phyloP scores from a whole-genome alignment of 2,888 invertebrate genomes.

The Falcaria lacertinaria region DNA sequence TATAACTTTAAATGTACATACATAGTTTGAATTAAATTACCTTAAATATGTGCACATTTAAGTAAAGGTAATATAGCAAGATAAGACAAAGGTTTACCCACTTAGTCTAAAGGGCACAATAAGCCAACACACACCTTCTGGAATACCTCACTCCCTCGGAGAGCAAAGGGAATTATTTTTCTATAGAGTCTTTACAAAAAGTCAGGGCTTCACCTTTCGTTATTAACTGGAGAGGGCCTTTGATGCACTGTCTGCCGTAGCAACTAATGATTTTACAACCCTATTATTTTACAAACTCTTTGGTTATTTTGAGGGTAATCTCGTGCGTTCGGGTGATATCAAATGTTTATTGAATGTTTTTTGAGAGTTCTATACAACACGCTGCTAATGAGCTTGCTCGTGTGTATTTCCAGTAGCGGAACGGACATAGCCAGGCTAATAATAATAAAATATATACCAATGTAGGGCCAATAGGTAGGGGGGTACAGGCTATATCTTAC shows the following conservation, averaged over 20 bases:
- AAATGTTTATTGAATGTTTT: slow-evolving; percentile 19
- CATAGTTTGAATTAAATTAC: no score
- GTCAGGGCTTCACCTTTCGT: slow-evolving; percentile 67
- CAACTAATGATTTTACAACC: slow-evolving; percentile 68
- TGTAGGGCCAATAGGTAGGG: no score
- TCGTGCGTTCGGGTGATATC: slow-evolving; percentile 14
- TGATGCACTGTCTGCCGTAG: slow-evolving; percentile 59
- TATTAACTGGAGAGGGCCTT: slow-evolving; percentile 67
- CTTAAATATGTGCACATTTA: slow-evolving; percentile 8
- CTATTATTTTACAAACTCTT: slow-evolving; percentile 41
- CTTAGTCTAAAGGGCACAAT: slow-evolving; percentile 44
- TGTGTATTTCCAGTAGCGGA: no score
- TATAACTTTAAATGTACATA: no score
- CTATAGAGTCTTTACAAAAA: slow-evolving; percentile 53
- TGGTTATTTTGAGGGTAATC: slow-evolving; percentile 33
- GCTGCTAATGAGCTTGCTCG: no score
- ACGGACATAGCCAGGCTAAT: no score
- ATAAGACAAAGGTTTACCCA: slow-evolving; percentile 24
- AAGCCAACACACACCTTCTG: slow-evolving; percentile 19
- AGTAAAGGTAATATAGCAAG: slow-evolving; percentile 7
- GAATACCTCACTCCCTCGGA: slow-evolving; percentile 28
- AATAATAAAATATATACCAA: no score
- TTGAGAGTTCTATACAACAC: no score
- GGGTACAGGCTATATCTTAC: background rate
- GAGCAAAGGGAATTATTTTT: slow-evolving; percentile 52